Evolutionary conservation across 2,888 invertebrate species (phyloP), one percentile per base, ranked within the genome.

Genomic region (Graphium colonna): DNA sequence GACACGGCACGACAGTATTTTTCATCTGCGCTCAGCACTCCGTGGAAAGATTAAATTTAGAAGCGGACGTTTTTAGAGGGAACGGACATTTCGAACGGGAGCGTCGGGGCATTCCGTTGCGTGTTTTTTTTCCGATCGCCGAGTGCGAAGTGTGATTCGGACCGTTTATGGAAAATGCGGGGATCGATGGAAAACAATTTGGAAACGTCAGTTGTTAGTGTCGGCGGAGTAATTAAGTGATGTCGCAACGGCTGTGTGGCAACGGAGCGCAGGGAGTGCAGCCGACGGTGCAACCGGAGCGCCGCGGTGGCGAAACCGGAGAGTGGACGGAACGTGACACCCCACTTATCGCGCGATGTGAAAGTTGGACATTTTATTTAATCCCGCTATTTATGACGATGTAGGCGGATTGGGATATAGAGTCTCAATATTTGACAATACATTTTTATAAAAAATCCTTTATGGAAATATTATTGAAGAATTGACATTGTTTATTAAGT

Each of bases 311-410:
- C 79, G 82, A 83, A 86, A 85, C 79, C 77, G 65, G 75, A 81
- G 79, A 81, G 73, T 75, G 79, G 77, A 78, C 77, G 77, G 74
- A 82, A 84, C 85, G 81, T 80, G 85, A 85, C 80, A 82, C 80
- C 77, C 77, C 82, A 85, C 79, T 83, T 86, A 84, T 79, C 77
- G 79, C 71, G 72, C 74, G 72, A 79, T 72, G 80, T 75, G 84
- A 83, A 84, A 83, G 81, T 82, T 77, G 70, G 72, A 77, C 75
- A 75, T 77, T 77, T 81, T 81, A 84, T 82, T 82, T 79, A 80
- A 78, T 78, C 77, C 68, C 71, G 74, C 75, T 80, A 80, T 79
- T 79, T 76, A 79, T 79, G 75, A 72, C 67, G 69, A 69, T 72
- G 60, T 62, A 68, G 61, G 67, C 59, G 59, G 63, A 61, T 65